Conservation (phyloP, 2,113 vertebrate genomes). For the Pedetes capensis region DNA sequence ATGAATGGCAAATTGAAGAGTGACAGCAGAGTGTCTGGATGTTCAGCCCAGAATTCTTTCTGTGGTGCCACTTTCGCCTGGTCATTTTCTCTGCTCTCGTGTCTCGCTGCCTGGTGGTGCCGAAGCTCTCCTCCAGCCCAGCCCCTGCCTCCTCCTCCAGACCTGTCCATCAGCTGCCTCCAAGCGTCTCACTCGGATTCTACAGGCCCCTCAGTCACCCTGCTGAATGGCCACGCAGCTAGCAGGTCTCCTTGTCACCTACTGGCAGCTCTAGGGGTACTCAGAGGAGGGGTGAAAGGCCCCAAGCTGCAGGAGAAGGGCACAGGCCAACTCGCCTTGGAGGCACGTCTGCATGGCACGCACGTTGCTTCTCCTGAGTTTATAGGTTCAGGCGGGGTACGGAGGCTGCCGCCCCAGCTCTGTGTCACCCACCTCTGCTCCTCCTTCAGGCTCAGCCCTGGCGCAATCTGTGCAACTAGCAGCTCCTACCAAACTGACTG, state of each 20-base stretch:
- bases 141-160: background rate
- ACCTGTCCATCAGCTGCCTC: background rate
- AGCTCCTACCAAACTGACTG: background rate
- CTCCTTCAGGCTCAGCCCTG: background rate
- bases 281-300: background rate
- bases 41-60: background rate
- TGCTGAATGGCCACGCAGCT: rapidly evolving
- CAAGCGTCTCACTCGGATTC: background rate
- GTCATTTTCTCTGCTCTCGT: background rate
- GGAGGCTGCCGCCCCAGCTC: background rate
- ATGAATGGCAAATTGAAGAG: background rate
- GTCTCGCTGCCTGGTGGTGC: background rate
- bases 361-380: background rate
- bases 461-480: background rate
- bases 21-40: background rate
- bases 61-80: background rate
- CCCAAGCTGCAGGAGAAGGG: background rate
- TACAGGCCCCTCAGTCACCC: background rate
- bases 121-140: background rate
- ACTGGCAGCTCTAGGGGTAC: background rate
- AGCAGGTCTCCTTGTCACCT: background rate
- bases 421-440: background rate
- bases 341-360: background rate
- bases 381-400: background rate
- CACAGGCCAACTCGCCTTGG: background rate